A percentile compares a stretch with the other conserved stretches of the same genome.
Evolutionary conservation across 2,888 invertebrate species (phyloP).

Genomic region (Odontothrips loti): DNA sequence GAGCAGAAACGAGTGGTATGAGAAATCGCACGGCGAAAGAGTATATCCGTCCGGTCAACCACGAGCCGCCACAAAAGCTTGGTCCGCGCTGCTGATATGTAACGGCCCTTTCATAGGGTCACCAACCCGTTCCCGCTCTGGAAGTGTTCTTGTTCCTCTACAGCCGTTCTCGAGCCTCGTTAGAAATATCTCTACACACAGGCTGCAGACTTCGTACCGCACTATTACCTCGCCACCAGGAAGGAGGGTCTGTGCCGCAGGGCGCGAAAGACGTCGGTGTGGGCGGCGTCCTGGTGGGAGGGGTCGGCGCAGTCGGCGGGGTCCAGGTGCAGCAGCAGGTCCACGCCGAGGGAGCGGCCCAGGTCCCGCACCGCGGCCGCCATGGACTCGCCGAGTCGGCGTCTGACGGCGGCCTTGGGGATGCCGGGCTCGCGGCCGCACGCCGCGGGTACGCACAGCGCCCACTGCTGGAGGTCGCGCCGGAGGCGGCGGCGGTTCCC

Average conservation of each 20-base stretch:
- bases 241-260: neutral
- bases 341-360: neutral
- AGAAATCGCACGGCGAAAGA: no score
- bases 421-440: neutral
- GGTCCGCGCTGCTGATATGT: no score
- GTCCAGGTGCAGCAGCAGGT: neutral
- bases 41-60: no score
- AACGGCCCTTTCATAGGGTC: no score
- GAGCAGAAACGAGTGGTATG: no score
- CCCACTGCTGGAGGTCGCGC: constrained; percentile 1
- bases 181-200: no score
- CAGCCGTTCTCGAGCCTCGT: no score
- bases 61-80: no score
- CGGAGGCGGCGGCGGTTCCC: neutral
- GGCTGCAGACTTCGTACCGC: no score
- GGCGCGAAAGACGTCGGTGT: neutral
- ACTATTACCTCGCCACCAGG: neutral
- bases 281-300: neutral
- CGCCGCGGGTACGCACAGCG: neutral
- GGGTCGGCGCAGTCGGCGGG: neutral
- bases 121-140: no score
- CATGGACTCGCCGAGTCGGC: neutral
- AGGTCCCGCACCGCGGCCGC: neutral
- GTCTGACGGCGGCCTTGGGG: neutral
- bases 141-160: no score